A percentile compares a stretch with the other conserved stretches of the same genome.
phyloP scores from a whole-genome alignment of 1,140 invertebrate genomes.

The Bemisia tabaci region DNA sequence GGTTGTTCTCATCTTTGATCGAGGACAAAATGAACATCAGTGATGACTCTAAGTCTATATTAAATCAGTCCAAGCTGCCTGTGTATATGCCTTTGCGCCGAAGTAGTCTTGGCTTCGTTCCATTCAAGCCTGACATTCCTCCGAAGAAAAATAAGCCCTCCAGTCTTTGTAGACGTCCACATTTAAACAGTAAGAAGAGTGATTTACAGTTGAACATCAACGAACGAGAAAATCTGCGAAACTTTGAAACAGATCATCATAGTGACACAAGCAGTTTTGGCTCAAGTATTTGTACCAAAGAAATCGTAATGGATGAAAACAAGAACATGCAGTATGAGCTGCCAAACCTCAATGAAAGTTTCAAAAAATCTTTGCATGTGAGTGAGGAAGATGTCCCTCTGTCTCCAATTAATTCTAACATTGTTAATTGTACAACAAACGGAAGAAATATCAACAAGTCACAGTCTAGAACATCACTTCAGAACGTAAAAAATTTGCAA shows the following conservation, averaged over 20 bases:
- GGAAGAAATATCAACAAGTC: background rate
- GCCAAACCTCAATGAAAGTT: background rate
- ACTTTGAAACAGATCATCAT: background rate
- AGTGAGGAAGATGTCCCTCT: background rate
- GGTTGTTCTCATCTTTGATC: background rate
- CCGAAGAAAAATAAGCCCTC: background rate
- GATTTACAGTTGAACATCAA: background rate
- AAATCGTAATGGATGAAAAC: background rate
- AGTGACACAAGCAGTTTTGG: background rate
- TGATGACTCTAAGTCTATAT: background rate
- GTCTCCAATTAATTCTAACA: background rate
- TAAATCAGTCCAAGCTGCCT: background rate
- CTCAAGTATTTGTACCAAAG: background rate
- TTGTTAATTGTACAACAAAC: background rate
- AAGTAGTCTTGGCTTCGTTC: background rate
- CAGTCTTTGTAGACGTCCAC: background rate
- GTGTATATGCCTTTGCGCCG: background rate
- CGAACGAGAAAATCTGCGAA: background rate
- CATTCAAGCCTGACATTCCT: background rate
- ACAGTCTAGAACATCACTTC: background rate
- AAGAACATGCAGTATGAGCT: background rate
- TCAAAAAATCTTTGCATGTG: background rate
- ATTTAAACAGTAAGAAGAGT: background rate
- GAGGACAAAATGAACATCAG: background rate
- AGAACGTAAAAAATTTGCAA: background rate